A percentile compares a stretch with the other conserved stretches of the same genome.
These are phyloP conservation scores for Pseudonaja textilis DNA, from an alignment of 2,113 vertebrate species.

Conservation along the genomic window DNA sequence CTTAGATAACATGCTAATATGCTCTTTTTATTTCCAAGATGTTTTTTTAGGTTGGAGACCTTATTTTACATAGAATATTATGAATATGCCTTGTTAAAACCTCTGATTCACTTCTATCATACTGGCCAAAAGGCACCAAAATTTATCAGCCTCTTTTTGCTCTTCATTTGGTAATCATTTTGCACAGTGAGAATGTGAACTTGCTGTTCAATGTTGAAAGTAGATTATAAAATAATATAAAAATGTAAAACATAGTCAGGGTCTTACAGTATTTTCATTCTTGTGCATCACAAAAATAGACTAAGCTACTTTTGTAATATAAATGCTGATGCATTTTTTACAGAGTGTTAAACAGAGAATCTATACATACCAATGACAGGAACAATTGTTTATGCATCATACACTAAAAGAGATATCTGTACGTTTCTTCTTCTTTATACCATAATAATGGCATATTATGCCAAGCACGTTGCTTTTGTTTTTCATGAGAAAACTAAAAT, in stretches of 20 bases:
- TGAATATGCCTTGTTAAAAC: background rate
- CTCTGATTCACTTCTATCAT: background rate
- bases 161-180: background rate
- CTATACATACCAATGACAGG: background rate
- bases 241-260: background rate
- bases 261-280: background rate
- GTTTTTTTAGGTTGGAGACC: background rate
- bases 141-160: background rate
- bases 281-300: background rate
- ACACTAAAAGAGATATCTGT: background rate
- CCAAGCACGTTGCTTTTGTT: background rate
- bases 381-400: background rate
- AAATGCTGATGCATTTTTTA: slow-evolving; percentile 19
- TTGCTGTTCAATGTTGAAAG: background rate
- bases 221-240: background rate
- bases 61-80: background rate
- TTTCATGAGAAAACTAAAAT: background rate
- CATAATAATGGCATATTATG: background rate
- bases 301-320: background rate
- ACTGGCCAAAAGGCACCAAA: background rate
- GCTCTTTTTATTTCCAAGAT: background rate
- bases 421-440: slow-evolving; percentile 2
- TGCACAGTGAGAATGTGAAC: background rate
- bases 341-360: background rate
- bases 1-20: background rate